Conservation (phyloP, 2,797 vertebrate genomes). For the Megalops cyprinoides region DNA sequence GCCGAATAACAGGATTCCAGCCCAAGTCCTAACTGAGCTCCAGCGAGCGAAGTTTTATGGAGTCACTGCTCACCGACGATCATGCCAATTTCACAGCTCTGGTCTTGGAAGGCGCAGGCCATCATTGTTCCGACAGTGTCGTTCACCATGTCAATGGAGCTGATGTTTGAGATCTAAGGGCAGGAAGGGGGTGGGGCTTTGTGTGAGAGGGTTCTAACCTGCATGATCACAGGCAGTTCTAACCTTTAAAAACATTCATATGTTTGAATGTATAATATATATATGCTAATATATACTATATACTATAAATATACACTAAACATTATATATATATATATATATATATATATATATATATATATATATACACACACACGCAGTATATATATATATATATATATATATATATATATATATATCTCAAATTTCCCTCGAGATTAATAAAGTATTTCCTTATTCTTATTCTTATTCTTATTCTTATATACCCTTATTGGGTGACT, state of each 20-base stretch:
- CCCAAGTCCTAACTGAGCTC: not conserved
- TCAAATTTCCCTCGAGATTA: too few relatives aligned
- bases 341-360: too few relatives aligned
- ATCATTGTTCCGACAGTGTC: conserved; percentile 86
- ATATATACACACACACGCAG: too few relatives aligned
- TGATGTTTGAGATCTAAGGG: conserved; percentile 66
- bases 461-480: too few relatives aligned
- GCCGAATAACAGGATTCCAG: not conserved
- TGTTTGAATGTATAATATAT: too few relatives aligned
- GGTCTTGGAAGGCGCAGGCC: conserved; percentile 67
- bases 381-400: too few relatives aligned
- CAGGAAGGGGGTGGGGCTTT: not conserved
- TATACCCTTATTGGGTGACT: not conserved
- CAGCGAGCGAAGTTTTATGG: not conserved
- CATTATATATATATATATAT: too few relatives aligned
- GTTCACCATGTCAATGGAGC: conserved; percentile 80
- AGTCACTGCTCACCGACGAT: conserved; percentile 71
- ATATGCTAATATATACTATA: too few relatives aligned
- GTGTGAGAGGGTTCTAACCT: not conserved
- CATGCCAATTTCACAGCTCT: conserved; percentile 78
- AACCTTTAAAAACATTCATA: too few relatives aligned
- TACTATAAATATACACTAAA: too few relatives aligned
- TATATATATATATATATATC: too few relatives aligned
- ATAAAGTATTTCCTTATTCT: too few relatives aligned
- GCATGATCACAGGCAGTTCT: not conserved